Evolutionary conservation across 2,113 vertebrate species (phyloP).

Genomic region (Strix uralensis): DNA sequence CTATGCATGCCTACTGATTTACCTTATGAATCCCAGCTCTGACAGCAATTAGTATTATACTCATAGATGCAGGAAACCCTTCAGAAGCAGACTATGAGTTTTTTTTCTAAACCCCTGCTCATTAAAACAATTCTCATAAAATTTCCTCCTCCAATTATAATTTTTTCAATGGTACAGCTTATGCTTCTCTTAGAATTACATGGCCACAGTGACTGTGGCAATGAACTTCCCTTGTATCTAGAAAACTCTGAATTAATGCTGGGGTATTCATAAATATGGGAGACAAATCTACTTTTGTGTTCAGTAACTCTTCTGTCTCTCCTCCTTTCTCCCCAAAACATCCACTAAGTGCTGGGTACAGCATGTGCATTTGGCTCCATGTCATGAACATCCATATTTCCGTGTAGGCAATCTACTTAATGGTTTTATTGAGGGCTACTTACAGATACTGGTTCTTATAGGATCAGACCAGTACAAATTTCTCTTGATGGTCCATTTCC

Average conservation of each 20-base stretch:
- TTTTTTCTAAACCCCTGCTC: not conserved
- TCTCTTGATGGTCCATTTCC: not conserved
- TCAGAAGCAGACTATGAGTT: not conserved
- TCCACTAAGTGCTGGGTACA: not conserved
- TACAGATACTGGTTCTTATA: not conserved
- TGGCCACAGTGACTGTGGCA: not conserved
- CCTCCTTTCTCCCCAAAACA: not conserved
- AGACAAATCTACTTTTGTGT: not conserved
- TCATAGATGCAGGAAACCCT: not conserved
- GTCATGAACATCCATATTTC: not conserved
- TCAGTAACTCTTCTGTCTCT: not conserved
- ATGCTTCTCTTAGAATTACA: not conserved
- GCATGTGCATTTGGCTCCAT: not conserved
- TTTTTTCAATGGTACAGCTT: not conserved
- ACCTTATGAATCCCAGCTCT: not conserved
- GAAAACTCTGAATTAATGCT: not conserved
- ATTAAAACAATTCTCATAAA: not conserved
- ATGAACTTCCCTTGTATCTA: not conserved
- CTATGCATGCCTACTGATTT: not conserved
- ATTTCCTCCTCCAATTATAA: not conserved
- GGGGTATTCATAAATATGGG: not conserved
- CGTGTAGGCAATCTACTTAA: not conserved
- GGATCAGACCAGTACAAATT: not conserved
- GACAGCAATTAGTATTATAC: not conserved
- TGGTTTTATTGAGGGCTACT: not conserved